These are phyloP conservation scores for Cerastis rubricosa DNA, from an alignment of 2,888 invertebrate species.

Conservation along the genomic window DNA sequence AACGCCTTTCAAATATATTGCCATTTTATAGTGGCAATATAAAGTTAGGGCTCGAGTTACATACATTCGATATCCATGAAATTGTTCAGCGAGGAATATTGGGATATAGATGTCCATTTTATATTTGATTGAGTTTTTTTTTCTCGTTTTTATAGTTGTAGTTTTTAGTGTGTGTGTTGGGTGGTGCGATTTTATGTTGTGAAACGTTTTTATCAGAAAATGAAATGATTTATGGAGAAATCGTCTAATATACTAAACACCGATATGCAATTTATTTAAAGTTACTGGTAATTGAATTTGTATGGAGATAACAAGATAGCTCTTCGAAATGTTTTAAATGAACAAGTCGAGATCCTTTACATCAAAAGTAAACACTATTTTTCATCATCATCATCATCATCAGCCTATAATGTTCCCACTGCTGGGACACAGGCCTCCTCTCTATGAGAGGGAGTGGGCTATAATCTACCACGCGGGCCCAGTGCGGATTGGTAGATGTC, in stretches of 20 bases:
- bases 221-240: not conserved
- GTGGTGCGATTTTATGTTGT: not conserved
- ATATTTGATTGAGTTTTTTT: constrained; percentile 9
- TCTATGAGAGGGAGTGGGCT: no score
- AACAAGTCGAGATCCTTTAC: not conserved
- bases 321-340: not conserved
- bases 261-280: not conserved
- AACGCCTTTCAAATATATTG: constrained; percentile 66
- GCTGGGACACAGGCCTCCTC: no score
- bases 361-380: not conserved
- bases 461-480: no score
- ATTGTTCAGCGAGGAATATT: constrained; percentile 44
- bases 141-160: constrained; percentile 32
- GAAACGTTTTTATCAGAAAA: not conserved
- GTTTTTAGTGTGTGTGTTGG: constrained; percentile 7
- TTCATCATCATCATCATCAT: no score
- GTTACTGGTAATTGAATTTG: not conserved
- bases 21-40: constrained; percentile 63
- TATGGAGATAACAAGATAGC: not conserved
- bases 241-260: not conserved
- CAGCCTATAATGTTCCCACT: no score
- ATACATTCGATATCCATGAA: constrained; percentile 48
- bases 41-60: constrained; percentile 56
- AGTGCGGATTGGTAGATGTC: no score
- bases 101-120: constrained; percentile 42